These are phyloP conservation scores for Boloria euphrosyne DNA, from an alignment of 2,888 invertebrate genomes.

Conservation along the genomic window DNA sequence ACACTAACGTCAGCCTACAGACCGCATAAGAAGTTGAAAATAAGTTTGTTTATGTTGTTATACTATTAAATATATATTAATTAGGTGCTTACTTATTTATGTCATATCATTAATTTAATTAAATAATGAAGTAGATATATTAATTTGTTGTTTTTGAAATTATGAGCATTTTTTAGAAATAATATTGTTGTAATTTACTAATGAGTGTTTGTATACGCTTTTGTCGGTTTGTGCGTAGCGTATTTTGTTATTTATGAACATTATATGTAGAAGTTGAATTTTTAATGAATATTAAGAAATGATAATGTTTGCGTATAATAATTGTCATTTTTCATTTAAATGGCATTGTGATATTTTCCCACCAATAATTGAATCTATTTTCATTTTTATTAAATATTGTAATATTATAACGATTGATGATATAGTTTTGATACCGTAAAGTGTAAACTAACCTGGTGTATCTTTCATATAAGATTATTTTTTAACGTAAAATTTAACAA, in stretches of 20 bases:
- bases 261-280: too few relatives aligned
- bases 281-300: neutral
- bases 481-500: too few relatives aligned
- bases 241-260: neutral
- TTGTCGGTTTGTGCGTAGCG: neutral
- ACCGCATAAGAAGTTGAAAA: conserved; percentile 28
- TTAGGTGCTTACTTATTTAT: neutral
- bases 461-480: too few relatives aligned
- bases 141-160: neutral
- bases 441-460: too few relatives aligned
- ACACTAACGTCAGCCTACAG: conserved; percentile 51
- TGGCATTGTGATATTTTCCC: conserved; percentile 1
- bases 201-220: neutral
- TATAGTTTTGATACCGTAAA: neutral
- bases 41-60: neutral
- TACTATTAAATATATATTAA: neutral
- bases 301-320: too few relatives aligned
- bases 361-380: neutral
- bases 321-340: too few relatives aligned
- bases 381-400: too few relatives aligned
- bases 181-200: neutral
- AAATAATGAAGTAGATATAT: neutral
- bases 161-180: neutral
- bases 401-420: too few relatives aligned
- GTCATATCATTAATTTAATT: neutral